Base-by-base conservation (phyloP, 2,797 vertebrate genomes). In the Spheniscus humboldti region DNA sequence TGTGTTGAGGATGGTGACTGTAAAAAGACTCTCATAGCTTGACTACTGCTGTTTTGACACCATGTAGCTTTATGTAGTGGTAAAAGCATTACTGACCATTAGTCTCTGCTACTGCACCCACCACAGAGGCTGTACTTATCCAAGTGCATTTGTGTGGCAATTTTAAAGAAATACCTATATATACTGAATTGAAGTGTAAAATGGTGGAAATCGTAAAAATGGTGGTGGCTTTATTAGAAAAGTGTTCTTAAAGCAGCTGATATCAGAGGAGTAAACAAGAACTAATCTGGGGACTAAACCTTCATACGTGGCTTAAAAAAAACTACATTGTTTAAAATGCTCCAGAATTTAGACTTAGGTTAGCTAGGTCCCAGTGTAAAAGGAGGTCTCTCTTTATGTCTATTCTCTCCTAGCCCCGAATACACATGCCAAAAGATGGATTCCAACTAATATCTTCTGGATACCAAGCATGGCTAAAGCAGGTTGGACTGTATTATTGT, bases 391-490 rank as follows among this genome's bases (percentile, higher is more conserved):
- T 97, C 95, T 95, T 96, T 97, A 96, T 97, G 97, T 97, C 95
- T 97, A 96, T 97, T 97, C 92, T 97, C 97, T 97, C 96, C 97
- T 97, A 97, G 97, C 97, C 97, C 94, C 96, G 97, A 97, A 97
- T 97, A 96, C 97, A 97, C 97, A 97, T 97, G 96, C 97, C 97
- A 96, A 97, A 97, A 97, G 97, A 97, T 97, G 97, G 97, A 97
- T 97, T 97, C 92, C 97, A 97, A 30, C 96, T 97, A 97, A 86
- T 97, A 96, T 97, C 97, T 97, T 97, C 97, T 97, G 97, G 97
- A 97, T 97, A 97, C 97, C 97, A 97, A 97, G 97, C 97, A 96
- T 97, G 97, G 97, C 97, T 97, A 97, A 97, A 97, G 97, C 97
- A 97, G 97, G 97, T 97, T 97, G 97, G 97, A 97, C 78, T 96